Conservation (phyloP, 2,888 invertebrate genomes). For the Julus scanicus region DNA sequence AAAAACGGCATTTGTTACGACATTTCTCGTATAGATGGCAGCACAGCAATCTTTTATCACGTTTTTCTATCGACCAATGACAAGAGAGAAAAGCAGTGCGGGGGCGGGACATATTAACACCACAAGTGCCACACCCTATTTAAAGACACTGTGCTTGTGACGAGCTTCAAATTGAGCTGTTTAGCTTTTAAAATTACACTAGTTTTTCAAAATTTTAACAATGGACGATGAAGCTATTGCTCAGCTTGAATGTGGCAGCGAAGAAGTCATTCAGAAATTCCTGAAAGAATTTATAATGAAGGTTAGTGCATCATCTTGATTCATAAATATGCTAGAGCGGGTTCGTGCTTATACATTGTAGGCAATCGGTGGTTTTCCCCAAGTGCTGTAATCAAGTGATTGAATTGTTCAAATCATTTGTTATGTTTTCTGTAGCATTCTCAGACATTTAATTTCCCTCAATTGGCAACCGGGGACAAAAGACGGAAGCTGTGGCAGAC, state of each 20-base stretch:
- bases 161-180: not conserved
- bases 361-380: too few relatives aligned
- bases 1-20: too few relatives aligned
- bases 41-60: not conserved
- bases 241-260: constrained; percentile 58
- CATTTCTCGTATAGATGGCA: too few relatives aligned
- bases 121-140: not conserved
- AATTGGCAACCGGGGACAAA: constrained; percentile 70
- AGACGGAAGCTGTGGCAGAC: constrained; percentile 73
- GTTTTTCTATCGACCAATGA: not conserved
- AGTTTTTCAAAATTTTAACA: not conserved
- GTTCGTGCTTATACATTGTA: not conserved
- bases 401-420: not conserved
- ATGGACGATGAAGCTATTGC: constrained; percentile 56
- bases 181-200: not conserved
- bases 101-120: too few relatives aligned
- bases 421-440: constrained; percentile 68
- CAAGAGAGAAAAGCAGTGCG: not conserved
- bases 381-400: too few relatives aligned
- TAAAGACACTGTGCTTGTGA: not conserved
- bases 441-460: constrained; percentile 73
- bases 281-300: constrained; percentile 66
- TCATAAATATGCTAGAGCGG: constrained; percentile 51
- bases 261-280: constrained; percentile 61
- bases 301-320: constrained; percentile 63